phyloP scores from a whole-genome alignment of 2,797 vertebrate species.

The Choloepus didactylus region DNA sequence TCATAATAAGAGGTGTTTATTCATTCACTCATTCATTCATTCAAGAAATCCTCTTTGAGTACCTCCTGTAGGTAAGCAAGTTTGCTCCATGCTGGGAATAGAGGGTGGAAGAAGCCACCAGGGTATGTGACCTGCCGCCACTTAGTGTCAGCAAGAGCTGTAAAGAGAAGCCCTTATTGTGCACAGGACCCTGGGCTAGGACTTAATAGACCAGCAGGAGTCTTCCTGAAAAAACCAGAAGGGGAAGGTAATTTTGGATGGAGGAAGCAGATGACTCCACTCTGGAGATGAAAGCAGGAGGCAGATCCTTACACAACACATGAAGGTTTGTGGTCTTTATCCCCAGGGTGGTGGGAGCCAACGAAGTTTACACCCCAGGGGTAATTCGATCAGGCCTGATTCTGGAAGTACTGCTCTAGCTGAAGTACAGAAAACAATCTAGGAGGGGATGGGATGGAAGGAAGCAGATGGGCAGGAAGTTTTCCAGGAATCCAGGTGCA shows the following conservation, averaged over 20 bases:
- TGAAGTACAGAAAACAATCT: neutral
- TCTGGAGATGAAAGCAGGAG: neutral
- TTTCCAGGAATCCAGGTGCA: neutral
- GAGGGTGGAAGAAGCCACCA: neutral
- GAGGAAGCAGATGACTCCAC: neutral
- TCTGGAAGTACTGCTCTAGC: neutral
- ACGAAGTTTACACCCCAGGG: neutral
- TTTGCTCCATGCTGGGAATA: neutral
- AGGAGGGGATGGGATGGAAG: neutral
- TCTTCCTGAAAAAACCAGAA: neutral
- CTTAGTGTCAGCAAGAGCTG: neutral
- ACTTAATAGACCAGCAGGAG: neutral
- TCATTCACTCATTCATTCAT: neutral
- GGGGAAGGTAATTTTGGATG: neutral
- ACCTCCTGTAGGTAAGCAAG: neutral
- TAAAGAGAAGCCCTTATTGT: neutral
- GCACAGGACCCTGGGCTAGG: neutral
- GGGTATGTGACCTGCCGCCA: neutral
- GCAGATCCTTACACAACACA: neutral
- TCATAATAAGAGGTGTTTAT: neutral
- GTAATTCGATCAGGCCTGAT: neutral
- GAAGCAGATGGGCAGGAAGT: neutral
- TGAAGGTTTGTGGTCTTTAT: neutral
- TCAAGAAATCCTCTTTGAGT: neutral
- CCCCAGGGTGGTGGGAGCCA: neutral